Percentiles rank a stretch among this genome's conserved stretches.
phyloP scores from a whole-genome alignment of 2,113 vertebrate genomes.

The Sula dactylatra region DNA sequence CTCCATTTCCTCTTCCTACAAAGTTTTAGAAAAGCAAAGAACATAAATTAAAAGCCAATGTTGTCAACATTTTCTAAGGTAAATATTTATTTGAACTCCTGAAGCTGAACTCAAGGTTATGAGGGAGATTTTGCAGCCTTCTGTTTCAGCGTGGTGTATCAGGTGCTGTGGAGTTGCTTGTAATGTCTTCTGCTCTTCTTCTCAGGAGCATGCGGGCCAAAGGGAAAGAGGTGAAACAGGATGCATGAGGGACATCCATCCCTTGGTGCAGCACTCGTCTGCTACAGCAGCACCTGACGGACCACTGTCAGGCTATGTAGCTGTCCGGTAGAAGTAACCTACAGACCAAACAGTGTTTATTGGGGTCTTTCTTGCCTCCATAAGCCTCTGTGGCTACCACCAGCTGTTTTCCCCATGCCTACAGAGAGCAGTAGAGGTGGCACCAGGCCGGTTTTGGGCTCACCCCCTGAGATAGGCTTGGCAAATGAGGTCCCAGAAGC shows the following conservation, averaged over 20 bases:
- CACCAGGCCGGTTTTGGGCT: not conserved
- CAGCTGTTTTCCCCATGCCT: not conserved
- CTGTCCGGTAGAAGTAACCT: not conserved
- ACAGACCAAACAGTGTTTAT: not conserved
- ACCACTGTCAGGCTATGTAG: rapidly evolving
- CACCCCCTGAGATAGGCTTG: rapidly evolving
- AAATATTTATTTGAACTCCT: not conserved
- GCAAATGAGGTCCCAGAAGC: not conserved
- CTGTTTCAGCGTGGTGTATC: not conserved
- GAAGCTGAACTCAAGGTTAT: not conserved
- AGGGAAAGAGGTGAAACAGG: not conserved
- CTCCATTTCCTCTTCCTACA: not conserved
- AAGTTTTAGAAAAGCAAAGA: not conserved
- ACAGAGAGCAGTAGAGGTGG: not conserved
- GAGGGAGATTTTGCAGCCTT: not conserved
- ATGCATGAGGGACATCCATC: not conserved
- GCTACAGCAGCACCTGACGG: rapidly evolving
- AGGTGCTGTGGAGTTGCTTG: not conserved
- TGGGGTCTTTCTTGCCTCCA: not conserved
- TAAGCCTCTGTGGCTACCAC: not conserved
- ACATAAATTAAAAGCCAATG: not conserved
- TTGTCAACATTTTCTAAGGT: not conserved
- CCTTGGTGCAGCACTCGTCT: not conserved
- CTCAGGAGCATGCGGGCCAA: rapidly evolving
- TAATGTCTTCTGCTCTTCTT: not conserved